Conservation (phyloP, 2,797 vertebrate genomes). For the Tangara arthus region DNA sequence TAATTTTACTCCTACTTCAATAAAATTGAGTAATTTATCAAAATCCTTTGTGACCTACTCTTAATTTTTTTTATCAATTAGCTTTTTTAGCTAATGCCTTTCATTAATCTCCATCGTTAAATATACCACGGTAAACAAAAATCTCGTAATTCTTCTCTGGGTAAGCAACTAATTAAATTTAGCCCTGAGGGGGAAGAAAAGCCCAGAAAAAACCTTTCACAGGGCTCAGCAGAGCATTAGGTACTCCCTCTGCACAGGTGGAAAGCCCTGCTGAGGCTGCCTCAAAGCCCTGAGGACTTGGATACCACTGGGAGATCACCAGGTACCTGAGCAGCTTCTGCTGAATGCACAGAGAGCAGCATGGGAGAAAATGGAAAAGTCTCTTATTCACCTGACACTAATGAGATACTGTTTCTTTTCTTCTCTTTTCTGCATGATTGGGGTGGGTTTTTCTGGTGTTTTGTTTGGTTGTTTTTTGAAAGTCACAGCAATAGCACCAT, state of each 20-base stretch:
- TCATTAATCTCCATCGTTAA: slow-evolving; percentile 23
- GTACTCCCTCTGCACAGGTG: background rate
- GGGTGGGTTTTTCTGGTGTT: background rate
- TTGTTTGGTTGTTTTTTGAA: background rate
- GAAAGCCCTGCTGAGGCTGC: background rate
- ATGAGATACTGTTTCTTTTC: background rate
- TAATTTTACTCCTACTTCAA: background rate
- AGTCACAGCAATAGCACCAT: background rate
- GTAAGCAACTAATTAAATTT: background rate
- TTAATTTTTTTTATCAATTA: background rate
- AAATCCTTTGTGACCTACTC: slow-evolving; percentile 9
- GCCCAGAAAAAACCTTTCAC: background rate
- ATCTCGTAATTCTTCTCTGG: background rate
- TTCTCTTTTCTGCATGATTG: background rate
- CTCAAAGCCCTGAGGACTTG: background rate
- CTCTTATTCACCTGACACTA: background rate
- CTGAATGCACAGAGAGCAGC: background rate
- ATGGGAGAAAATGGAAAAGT: background rate
- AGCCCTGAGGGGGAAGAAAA: background rate
- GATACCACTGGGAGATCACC: background rate
- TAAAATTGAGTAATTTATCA: background rate
- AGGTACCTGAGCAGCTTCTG: background rate
- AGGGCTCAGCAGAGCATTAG: background rate
- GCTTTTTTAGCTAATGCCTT: background rate
- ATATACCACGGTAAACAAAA: background rate